Percentiles rank a stretch among this genome's conserved stretches.
phyloP scores from a whole-genome alignment of 2,888 invertebrate genomes.

The Dilophus febrilis region DNA sequence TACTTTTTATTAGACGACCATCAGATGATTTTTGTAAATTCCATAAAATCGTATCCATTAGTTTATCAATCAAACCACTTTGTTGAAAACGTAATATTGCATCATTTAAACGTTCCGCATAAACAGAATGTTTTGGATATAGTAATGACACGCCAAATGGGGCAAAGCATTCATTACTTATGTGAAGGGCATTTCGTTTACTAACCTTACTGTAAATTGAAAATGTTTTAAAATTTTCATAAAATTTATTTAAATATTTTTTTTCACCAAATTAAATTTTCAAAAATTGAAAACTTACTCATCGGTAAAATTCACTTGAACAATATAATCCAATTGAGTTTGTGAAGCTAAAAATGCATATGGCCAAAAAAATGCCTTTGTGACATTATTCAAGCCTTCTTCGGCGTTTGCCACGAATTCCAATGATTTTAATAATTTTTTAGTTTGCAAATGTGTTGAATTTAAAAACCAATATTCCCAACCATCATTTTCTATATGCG shows the following conservation, averaged over 20 bases:
- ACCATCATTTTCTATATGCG: constrained; percentile 42
- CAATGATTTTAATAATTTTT: constrained; percentile 43
- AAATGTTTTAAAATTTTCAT: neutral
- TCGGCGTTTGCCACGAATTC: constrained; percentile 48
- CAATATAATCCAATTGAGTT: constrained; percentile 52
- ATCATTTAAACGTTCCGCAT: constrained; percentile 40
- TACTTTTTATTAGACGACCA: constrained; percentile 46
- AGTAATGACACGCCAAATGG: constrained; percentile 49
- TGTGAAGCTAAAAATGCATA: constrained; percentile 61
- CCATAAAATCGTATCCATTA: constrained; percentile 54
- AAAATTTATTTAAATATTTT: no score
- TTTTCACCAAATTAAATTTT: neutral
- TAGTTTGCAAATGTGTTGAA: constrained; percentile 44
- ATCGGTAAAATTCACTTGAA: constrained; percentile 50
- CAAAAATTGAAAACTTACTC: constrained; percentile 28
- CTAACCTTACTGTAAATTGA: constrained; percentile 24
- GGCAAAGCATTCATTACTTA: constrained; percentile 57
- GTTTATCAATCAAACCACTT: constrained; percentile 48
- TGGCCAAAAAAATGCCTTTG: constrained; percentile 58
- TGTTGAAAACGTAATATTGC: constrained; percentile 46
- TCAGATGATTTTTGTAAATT: constrained; percentile 43
- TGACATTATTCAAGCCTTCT: constrained; percentile 54
- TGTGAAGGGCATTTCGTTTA: constrained; percentile 48
- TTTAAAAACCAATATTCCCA: constrained; percentile 60
- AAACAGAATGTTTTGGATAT: constrained; percentile 46